Evolutionary conservation across 2,113 vertebrate genomes (phyloP).

Genomic region (Solea senegalensis): DNA sequence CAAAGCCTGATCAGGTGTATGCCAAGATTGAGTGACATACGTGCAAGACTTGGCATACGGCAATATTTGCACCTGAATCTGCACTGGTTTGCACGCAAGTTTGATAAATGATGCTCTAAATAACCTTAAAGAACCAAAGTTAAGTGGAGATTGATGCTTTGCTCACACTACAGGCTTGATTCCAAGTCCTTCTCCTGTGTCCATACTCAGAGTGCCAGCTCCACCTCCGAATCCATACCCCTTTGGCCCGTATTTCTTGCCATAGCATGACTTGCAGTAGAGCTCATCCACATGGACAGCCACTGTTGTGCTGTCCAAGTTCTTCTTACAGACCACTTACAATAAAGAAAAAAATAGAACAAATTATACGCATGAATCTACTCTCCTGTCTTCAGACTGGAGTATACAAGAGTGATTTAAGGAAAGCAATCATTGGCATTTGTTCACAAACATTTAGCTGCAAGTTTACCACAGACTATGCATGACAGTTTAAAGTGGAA

Average conservation of each 20-base stretch:
- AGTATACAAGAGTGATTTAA: background rate
- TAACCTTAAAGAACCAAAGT: background rate
- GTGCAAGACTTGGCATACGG: too few relatives aligned
- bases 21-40: too few relatives aligned
- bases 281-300: slow-evolving; percentile 94
- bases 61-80: too few relatives aligned
- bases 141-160: background rate
- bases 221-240: slow-evolving; percentile 94
- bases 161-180: slow-evolving; percentile 90
- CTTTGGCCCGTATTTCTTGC: slow-evolving; percentile 97
- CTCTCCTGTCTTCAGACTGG: too few relatives aligned
- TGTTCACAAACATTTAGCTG: background rate
- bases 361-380: background rate
- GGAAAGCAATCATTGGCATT: background rate
- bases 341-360: background rate
- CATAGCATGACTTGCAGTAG: slow-evolving; percentile 97
- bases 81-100: background rate
- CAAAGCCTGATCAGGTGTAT: too few relatives aligned
- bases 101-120: too few relatives aligned
- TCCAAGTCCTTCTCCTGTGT: slow-evolving; percentile 89
- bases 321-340: slow-evolving; percentile 94
- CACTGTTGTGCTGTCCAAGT: slow-evolving; percentile 95
- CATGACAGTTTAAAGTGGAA: slow-evolving; percentile 22
- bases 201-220: slow-evolving; percentile 91
- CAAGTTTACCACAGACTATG: slow-evolving; percentile 22